phyloP scores from a whole-genome alignment of 2,888 invertebrate genomes.

The Drosophila leonis region DNA sequence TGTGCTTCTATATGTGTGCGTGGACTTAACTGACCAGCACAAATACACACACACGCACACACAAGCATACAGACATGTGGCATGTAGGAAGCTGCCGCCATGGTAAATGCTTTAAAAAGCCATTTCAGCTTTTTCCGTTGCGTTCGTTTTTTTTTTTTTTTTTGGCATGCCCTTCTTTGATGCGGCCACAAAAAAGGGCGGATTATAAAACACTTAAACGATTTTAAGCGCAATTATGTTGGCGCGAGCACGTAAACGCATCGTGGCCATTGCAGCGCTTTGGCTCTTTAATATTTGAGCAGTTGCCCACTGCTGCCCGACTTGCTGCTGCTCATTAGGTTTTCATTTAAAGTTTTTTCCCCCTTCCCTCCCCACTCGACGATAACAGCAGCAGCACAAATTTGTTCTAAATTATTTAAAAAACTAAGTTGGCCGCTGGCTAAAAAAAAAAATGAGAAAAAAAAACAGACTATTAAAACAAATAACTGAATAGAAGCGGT shows the following conservation, averaged over 20 bases:
- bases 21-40: conserved; percentile 65
- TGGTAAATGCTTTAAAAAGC: conserved; percentile 73
- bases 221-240: conserved; percentile 81
- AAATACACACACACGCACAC: conserved; percentile 21
- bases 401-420: conserved; percentile 60
- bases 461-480: conserved; percentile 21
- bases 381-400: conserved; percentile 18
- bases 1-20: conserved; percentile 30
- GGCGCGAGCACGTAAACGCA: conserved; percentile 69
- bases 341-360: conserved; percentile 63
- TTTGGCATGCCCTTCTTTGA: conserved; percentile 56
- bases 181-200: conserved; percentile 66
- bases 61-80: conserved; percentile 13
- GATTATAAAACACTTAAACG: conserved; percentile 80
- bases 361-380: neutral
- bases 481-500: conserved; percentile 20
- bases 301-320: conserved; percentile 22
- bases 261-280: conserved; percentile 49
- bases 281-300: conserved; percentile 61
- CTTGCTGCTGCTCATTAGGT: conserved; percentile 62
- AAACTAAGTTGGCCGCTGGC: conserved; percentile 47
- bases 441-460: conserved; percentile 16
- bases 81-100: conserved; percentile 44
- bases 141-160: conserved; percentile 17
- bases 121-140: conserved; percentile 61